Evolutionary conservation across 2,797 vertebrate species (phyloP).

Genomic region (Staurois parvus): DNA sequence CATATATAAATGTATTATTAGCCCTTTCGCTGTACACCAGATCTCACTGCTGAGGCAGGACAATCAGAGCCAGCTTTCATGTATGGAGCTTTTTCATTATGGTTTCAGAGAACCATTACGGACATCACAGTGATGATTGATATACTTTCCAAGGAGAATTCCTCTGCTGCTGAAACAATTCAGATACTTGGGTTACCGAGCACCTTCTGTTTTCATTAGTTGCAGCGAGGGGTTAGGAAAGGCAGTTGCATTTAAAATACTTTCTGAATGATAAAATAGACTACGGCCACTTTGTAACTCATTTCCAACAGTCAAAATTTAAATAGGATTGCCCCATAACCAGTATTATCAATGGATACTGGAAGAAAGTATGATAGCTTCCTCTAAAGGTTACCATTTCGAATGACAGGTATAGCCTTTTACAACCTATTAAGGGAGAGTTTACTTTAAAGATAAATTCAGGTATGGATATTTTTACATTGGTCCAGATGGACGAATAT

Average conservation of each 20-base stretch:
- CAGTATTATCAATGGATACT: background rate
- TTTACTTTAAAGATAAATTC: too few relatives aligned
- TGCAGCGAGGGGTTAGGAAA: background rate
- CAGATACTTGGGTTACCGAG: background rate
- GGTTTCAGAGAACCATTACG: slow-evolving; percentile 7
- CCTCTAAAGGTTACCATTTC: background rate
- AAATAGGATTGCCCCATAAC: background rate
- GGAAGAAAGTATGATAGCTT: background rate
- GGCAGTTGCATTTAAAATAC: background rate
- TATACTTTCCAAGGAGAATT: background rate
- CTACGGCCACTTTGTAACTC: background rate
- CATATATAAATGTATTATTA: slow-evolving; percentile 22
- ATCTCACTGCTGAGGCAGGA: slow-evolving; percentile 27
- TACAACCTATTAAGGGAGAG: background rate
- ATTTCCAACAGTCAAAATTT: background rate
- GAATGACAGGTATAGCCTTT: background rate
- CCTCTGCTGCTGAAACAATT: background rate
- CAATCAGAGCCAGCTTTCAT: background rate
- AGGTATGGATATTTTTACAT: too few relatives aligned
- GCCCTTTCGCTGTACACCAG: background rate
- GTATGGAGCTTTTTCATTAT: slow-evolving; percentile 10
- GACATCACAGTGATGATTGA: slow-evolving; percentile 15
- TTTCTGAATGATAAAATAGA: background rate
- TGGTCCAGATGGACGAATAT: too few relatives aligned
- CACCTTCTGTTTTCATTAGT: background rate